phyloP scores from a whole-genome alignment of 92 coral and sea anemone species.

The Palythoa caribaeorum region DNA sequence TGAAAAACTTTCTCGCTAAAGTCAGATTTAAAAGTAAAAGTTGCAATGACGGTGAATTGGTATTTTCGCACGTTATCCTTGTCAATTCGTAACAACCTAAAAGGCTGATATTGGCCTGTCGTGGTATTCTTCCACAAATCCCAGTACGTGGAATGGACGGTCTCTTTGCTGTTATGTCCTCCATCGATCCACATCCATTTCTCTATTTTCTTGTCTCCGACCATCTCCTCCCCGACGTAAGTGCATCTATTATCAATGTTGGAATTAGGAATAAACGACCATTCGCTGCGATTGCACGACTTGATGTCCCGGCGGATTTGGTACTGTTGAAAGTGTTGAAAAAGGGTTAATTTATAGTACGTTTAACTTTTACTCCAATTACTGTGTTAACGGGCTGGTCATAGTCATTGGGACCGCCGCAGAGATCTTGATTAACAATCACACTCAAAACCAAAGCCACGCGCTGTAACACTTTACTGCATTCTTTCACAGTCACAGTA shows the following conservation, averaged over 20 bases:
- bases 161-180: conserved; percentile 1
- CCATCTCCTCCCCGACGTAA: conserved; percentile 4
- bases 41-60: not conserved
- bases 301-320: conserved; percentile 14
- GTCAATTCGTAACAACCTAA: not conserved
- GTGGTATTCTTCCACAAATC: not conserved
- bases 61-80: not conserved
- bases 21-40: not conserved
- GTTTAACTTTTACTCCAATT: not conserved
- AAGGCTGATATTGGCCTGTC: not conserved
- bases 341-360: too few species aligned
- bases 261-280: not conserved
- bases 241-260: not conserved
- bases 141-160: not conserved
- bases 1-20: conserved; percentile 16
- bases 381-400: too few species aligned
- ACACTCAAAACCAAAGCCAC: too few species aligned
- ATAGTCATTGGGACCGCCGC: too few species aligned
- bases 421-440: too few species aligned
- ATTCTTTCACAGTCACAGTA: too few species aligned
- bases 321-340: not conserved
- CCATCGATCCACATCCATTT: conserved; percentile 37
- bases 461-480: too few species aligned
- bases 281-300: not conserved
- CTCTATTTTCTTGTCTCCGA: conserved; percentile 14